Evolutionary conservation across 2,888 invertebrate genomes (phyloP), one percentile per base, ranked within the genome.

Genomic region (Creontiades dilutus): DNA sequence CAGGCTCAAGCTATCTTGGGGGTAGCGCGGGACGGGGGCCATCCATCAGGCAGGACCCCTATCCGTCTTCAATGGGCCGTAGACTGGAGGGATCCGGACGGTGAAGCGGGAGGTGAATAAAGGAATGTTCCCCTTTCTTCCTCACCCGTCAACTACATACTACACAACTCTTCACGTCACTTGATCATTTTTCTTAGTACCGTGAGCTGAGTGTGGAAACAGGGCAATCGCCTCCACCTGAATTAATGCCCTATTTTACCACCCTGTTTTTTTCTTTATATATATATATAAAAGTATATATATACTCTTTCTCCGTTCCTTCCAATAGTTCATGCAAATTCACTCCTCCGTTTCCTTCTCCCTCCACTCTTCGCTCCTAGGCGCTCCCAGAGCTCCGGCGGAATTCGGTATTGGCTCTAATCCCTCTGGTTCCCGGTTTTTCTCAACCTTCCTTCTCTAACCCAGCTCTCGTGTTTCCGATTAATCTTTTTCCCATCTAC

Each of bases 101-200:
- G 27, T 55, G 37, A 27, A 23, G 82, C 46, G 82, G 82, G 82
- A 82, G 82, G 82, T 52, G 82, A 82, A 82, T 82, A 82, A 82
- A 82, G 82, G 75, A 68, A 46, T 68, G 27, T 75, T 19, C 57
- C 61, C 75, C 47, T 19, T 28, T 52, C 75, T 46, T 46, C 68
- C 68, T 68, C 86, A 19, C 86, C 61, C 75, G 48, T 82, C 82
- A 82, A 82, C 88, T 76, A 78, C 85, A 84, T 89, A 48, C 89
- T 75, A 61, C 84, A 48, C 75, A 89, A 75, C 85, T 81, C 85
- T 89, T 84, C 89, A 89, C 89, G 89, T 89, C 84, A 85, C 81
- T 89, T 89, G 89, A 89, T 89, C 89, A 89, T 89, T 89, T 89
- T 89, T 89, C 84, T 85, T 89, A 88, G 82, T 48, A 47, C 82